phyloP scores from a whole-genome alignment of 2,797 vertebrate genomes.

The Crocidura indochinensis region DNA sequence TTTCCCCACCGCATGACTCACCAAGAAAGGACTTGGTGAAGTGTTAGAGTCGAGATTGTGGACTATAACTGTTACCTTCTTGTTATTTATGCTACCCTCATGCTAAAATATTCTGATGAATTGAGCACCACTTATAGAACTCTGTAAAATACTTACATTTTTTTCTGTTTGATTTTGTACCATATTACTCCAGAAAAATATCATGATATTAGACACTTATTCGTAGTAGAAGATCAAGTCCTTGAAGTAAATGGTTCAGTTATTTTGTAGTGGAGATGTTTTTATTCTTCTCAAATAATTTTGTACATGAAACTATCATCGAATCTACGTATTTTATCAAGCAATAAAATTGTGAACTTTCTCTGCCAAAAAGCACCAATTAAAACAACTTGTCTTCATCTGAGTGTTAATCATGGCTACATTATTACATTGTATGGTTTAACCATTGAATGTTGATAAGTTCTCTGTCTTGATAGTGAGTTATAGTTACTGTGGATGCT shows the following conservation, averaged over 20 bases:
- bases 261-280: slow-evolving; percentile 20
- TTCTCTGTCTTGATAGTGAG: slow-evolving; percentile 5
- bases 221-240: background rate
- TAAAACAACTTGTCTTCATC: background rate
- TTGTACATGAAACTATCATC: slow-evolving; percentile 26
- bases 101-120: background rate
- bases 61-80: background rate
- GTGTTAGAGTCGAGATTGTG: background rate
- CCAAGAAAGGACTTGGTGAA: background rate
- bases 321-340: slow-evolving; percentile 21
- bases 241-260: slow-evolving; percentile 39
- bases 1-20: accelerated
- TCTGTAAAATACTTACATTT: background rate
- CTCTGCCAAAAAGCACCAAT: accelerated
- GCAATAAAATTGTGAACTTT: background rate
- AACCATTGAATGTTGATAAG: background rate
- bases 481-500: background rate
- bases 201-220: background rate
- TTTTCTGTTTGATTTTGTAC: background rate
- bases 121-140: background rate
- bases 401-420: background rate
- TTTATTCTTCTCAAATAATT: background rate
- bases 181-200: slow-evolving; percentile 41
- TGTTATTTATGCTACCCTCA: background rate
- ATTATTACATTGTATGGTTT: background rate